Conservation (phyloP, 2,113 vertebrate genomes). For the Equus przewalskii region DNA sequence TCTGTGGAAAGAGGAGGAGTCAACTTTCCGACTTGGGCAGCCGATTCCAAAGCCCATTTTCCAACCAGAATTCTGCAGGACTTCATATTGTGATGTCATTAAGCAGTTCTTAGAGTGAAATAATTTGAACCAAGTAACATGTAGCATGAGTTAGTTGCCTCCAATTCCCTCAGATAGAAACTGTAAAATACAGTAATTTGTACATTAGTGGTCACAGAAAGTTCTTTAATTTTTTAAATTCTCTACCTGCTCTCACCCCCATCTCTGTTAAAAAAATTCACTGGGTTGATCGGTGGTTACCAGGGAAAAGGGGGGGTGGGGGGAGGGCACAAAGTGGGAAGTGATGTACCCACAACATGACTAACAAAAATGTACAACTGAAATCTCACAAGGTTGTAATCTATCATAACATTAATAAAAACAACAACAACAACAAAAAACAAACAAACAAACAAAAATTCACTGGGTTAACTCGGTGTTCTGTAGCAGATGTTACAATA, state of each 20-base stretch:
- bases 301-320: too few relatives aligned
- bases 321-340: too few relatives aligned
- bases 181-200: neutral
- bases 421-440: too few relatives aligned
- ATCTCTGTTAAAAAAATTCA: neutral
- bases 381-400: too few relatives aligned
- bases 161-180: neutral
- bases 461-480: neutral
- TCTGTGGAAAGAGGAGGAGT: neutral
- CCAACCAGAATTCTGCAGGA: neutral
- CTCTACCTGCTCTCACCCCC: neutral
- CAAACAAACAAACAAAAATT: neutral
- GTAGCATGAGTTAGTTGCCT: neutral
- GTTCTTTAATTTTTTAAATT: neutral
- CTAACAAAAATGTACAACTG: too few relatives aligned
- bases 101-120: neutral
- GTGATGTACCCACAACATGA: too few relatives aligned
- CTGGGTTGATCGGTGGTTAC: neutral
- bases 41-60: neutral
- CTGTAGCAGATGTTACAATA: neutral
- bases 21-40: neutral
- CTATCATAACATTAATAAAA: too few relatives aligned
- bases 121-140: neutral
- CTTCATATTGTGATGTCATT: neutral
- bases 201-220: neutral